Evolutionary conservation across 2,797 vertebrate species (phyloP).

Genomic region (Bradypodion pumilum): DNA sequence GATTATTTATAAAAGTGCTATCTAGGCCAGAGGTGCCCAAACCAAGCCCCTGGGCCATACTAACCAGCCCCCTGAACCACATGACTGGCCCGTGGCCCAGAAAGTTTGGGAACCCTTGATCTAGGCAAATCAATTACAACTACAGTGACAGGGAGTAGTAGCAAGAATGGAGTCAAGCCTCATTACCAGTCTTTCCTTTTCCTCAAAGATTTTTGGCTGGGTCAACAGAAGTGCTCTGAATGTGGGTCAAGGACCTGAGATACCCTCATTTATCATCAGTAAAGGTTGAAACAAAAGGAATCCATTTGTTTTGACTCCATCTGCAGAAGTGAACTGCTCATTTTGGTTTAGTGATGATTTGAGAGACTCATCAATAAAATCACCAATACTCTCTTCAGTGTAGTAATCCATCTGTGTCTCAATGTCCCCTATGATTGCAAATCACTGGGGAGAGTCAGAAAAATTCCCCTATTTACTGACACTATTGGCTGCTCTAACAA

Average conservation of each 20-base stretch:
- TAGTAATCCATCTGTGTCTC: constrained; percentile 59
- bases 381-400: constrained; percentile 62
- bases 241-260: constrained; percentile 71
- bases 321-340: constrained; percentile 70
- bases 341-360: constrained; percentile 74
- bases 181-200: constrained; percentile 57
- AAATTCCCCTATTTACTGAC: constrained; percentile 23
- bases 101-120: too few species aligned
- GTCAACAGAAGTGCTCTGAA: constrained; percentile 63
- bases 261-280: constrained; percentile 71
- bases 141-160: constrained; percentile 55
- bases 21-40: too few species aligned
- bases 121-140: constrained; percentile 63
- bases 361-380: constrained; percentile 75
- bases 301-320: constrained; percentile 68
- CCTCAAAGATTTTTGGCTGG: constrained; percentile 56
- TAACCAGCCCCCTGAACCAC: too few species aligned
- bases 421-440: constrained; percentile 12
- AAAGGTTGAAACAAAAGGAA: constrained; percentile 63
- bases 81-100: too few species aligned
- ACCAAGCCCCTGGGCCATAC: too few species aligned
- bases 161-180: constrained; percentile 63
- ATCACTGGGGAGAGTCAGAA: constrained; percentile 8
- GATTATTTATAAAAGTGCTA: constrained; percentile 17
- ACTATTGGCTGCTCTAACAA: constrained; percentile 35